Evolutionary conservation across 1,140 invertebrate species (phyloP), one percentile per base, ranked within the genome.

Genomic region (Anastrepha obliqua): DNA sequence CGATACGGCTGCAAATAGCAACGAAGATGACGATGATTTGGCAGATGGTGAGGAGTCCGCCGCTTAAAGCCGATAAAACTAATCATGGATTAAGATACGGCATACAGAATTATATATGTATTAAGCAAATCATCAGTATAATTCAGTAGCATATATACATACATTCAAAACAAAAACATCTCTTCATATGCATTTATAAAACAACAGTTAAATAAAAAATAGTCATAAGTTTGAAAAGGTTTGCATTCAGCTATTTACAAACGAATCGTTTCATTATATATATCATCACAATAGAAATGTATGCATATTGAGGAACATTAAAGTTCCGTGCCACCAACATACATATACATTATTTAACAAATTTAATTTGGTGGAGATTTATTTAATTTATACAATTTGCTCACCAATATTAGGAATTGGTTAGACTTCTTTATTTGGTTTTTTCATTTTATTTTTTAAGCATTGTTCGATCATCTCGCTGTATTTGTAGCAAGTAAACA

Each of bases 171-270:
- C 44, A 74, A 47, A 29, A 47, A 81, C 44, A 81, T 20, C 44
- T 81, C 74, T 55, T 81, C 74, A 74, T 74, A 74, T 81, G 74
- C 74, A 81, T 81, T 81, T 81, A 81, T 81, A 47, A 55, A 74
- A 55, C 47, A 51, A 74, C 5, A 74, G 29, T 29, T 29, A 29
- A 29, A 47, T 74, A 74, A 62, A 81, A 9, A 81, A 58, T 81
- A 55, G 74, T 55, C n/a, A 81, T 81, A 81, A 81, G 47, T 81
- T 81, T 81, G 17, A 81, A 20, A 58, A 47, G 7, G 17, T 81
- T 81, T 55, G 9, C 42, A 20, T 81, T 13, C 0, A 81, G n/a
- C 9, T 20, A 20, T 81, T 7, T 29, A 39, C 11, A 47, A 67
- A 29, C 39, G 20, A 2, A 39, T 67, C 11, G 7, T 44, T 55